A percentile compares a stretch with the other conserved stretches of the same genome.
Evolutionary conservation across 2,797 vertebrate species (phyloP).

Genomic region (Glossophaga mutica): DNA sequence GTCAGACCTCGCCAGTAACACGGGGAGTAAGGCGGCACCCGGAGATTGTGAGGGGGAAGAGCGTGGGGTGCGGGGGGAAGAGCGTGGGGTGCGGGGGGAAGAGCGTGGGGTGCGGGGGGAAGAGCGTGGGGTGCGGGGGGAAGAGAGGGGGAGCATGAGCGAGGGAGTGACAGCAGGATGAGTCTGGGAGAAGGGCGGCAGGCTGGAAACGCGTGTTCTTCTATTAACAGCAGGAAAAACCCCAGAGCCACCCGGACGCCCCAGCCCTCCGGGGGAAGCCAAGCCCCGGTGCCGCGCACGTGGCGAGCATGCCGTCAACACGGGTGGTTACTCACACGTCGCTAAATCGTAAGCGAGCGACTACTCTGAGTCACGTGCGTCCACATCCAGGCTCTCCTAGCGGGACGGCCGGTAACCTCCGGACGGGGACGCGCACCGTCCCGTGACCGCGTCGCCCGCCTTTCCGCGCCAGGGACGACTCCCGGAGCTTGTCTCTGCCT

Average conservation of each 20-base stretch:
- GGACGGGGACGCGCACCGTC: background rate
- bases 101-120: accelerated
- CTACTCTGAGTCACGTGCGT: background rate
- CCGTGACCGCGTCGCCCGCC: accelerated
- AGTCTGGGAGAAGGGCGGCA: accelerated
- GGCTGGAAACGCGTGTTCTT: accelerated
- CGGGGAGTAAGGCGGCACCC: accelerated
- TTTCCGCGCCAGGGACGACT: accelerated
- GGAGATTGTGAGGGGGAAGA: background rate
- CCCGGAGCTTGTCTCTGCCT: accelerated
- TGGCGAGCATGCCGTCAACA: accelerated
- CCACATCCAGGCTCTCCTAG: background rate
- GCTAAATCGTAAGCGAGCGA: background rate
- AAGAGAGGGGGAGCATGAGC: accelerated
- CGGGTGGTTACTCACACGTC: accelerated
- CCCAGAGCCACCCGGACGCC: background rate
- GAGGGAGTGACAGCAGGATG: accelerated
- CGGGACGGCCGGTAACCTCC: background rate
- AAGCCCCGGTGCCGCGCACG: accelerated
- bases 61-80: accelerated
- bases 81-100: background rate
- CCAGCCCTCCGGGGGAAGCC: accelerated
- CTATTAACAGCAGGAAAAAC: accelerated
- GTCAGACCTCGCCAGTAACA: accelerated
- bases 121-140: no score